Evolutionary conservation across 1,140 invertebrate species (phyloP).

Genomic region (Cylas formicarius): DNA sequence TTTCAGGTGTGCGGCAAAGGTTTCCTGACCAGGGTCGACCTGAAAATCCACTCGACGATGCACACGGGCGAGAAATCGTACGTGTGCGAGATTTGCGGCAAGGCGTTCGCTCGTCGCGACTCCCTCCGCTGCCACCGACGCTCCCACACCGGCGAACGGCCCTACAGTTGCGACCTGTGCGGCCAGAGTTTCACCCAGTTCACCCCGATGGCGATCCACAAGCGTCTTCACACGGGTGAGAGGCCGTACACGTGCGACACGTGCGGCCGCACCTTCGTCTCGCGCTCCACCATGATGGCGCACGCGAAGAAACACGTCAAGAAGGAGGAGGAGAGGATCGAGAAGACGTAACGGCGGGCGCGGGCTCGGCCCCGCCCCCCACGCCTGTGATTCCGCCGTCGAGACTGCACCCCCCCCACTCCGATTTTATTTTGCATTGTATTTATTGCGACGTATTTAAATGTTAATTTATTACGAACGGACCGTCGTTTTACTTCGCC

Average conservation of each 20-base stretch:
- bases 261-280: slow-evolving; percentile 56
- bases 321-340: neutral
- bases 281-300: slow-evolving; percentile 53
- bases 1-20: slow-evolving; percentile 56
- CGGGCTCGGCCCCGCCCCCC: too few relatives aligned
- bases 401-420: too few relatives aligned
- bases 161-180: slow-evolving; percentile 54
- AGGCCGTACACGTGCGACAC: slow-evolving; percentile 71
- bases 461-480: too few relatives aligned
- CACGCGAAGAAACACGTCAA: slow-evolving; percentile 50
- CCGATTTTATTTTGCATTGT: too few relatives aligned
- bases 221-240: slow-evolving; percentile 67
- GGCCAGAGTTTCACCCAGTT: slow-evolving; percentile 58
- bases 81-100: slow-evolving; percentile 57
- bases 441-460: too few relatives aligned
- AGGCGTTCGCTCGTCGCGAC: slow-evolving; percentile 62
- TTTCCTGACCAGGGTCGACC: slow-evolving; percentile 51
- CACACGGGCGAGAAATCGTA: slow-evolving; percentile 67
- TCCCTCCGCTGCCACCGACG: slow-evolving; percentile 61
- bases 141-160: slow-evolving; percentile 64
- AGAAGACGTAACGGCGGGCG: too few relatives aligned
- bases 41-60: slow-evolving; percentile 57
- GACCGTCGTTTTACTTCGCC: too few relatives aligned
- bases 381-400: too few relatives aligned
- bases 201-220: slow-evolving; percentile 57